Evolutionary conservation across 2,113 vertebrate genomes (phyloP).

Genomic region (Melanerpes aurifrons): DNA sequence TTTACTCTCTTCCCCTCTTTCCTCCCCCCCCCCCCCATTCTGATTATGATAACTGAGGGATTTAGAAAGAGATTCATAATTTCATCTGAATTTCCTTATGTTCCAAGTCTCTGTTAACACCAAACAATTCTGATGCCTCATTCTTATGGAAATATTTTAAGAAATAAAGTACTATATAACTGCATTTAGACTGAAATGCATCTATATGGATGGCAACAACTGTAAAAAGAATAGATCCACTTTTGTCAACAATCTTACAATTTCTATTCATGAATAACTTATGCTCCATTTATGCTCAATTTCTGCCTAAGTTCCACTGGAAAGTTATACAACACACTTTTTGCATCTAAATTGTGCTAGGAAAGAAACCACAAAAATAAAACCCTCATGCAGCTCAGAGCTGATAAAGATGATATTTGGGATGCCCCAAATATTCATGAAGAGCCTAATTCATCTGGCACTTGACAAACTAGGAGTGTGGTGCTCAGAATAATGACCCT

Average conservation of each 20-base stretch:
- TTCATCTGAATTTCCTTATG: neutral
- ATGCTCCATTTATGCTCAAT: constrained; percentile 34
- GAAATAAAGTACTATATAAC: neutral
- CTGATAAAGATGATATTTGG: neutral
- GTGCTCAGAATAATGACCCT: neutral
- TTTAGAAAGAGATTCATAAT: neutral
- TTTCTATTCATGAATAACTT: constrained; percentile 61
- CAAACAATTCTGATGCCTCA: neutral
- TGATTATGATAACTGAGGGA: neutral
- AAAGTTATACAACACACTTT: constrained; percentile 1
- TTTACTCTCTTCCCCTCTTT: no score
- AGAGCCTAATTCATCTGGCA: neutral
- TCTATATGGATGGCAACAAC: constrained; percentile 31
- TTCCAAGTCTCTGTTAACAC: neutral
- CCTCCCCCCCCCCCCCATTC: neutral
- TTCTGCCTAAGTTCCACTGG: neutral
- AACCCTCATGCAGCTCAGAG: neutral
- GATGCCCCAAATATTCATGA: neutral
- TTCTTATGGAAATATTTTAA: constrained; percentile 4
- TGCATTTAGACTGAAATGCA: neutral
- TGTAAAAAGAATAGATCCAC: neutral
- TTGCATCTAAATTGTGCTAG: constrained; percentile 31
- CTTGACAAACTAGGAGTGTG: neutral
- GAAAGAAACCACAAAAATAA: neutral
- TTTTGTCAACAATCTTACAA: constrained; percentile 46